Evolutionary conservation across 1,140 invertebrate species (phyloP).

Genomic region (Sminthurides bifidus): DNA sequence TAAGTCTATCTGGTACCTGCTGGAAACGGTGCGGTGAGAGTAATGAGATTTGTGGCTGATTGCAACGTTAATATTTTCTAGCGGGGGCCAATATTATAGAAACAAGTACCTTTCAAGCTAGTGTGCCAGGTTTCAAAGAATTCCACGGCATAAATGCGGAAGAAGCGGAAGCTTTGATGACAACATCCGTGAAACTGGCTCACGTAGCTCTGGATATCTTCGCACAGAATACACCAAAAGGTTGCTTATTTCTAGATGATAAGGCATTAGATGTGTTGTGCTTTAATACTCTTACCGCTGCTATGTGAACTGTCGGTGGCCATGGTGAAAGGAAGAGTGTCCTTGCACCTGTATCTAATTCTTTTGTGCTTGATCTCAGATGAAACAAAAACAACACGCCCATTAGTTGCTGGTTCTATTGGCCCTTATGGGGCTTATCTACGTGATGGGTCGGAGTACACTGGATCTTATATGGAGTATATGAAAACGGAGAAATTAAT

Average conservation of each 20-base stretch:
- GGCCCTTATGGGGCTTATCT: constrained; percentile 81
- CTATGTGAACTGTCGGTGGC: neutral
- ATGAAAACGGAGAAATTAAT: constrained; percentile 53
- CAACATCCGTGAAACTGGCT: constrained; percentile 54
- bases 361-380: constrained; percentile 11
- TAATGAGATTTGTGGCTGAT: constrained; percentile 1
- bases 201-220: constrained; percentile 43
- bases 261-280: neutral
- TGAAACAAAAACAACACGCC: constrained; percentile 30
- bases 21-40: too few species aligned
- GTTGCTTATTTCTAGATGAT: neutral
- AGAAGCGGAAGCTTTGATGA: constrained; percentile 54
- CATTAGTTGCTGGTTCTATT: constrained; percentile 65
- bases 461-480: constrained; percentile 61
- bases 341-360: too few species aligned
- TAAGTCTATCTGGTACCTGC: neutral
- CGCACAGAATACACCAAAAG: constrained; percentile 4
- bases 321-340: too few species aligned
- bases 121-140: constrained; percentile 59
- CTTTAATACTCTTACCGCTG: too few species aligned
- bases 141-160: constrained; percentile 50
- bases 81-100: constrained; percentile 72
- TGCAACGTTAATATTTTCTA: constrained; percentile 33
- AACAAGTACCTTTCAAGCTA: constrained; percentile 81
- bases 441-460: constrained; percentile 81